Conservation (phyloP, 2,113 vertebrate genomes). For the Hydropotes inermis region DNA sequence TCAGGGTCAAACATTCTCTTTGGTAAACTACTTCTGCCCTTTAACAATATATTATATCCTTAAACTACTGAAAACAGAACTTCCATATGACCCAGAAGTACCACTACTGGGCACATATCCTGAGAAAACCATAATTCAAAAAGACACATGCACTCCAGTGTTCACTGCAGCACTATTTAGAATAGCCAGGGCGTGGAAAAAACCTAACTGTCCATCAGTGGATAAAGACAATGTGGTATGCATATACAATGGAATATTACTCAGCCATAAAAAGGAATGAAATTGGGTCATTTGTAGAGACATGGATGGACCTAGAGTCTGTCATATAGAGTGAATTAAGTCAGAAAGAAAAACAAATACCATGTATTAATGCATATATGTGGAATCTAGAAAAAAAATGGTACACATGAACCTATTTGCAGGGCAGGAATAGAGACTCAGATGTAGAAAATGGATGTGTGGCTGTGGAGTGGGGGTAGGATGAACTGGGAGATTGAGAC, state of each 20-base stretch:
- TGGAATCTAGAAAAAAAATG: not conserved
- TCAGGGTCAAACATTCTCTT: not conserved
- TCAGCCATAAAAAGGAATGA: not conserved
- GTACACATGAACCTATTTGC: not conserved
- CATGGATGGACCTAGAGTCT: not conserved
- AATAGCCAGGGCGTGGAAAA: not conserved
- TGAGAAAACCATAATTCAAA: not conserved
- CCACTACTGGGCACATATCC: not conserved
- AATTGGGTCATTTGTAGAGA: not conserved
- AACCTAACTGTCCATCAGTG: not conserved
- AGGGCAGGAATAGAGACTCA: not conserved
- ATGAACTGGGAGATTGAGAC: not conserved
- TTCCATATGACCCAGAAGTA: not conserved
- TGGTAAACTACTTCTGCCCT: not conserved
- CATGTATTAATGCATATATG: not conserved
- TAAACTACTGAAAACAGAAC: not conserved
- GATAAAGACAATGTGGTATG: not conserved
- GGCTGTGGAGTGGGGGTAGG: accelerated
- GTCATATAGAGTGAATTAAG: not conserved
- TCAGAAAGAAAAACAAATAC: not conserved
- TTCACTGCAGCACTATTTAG: not conserved
- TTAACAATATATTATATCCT: not conserved
- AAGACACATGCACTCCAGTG: not conserved
- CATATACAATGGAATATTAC: not conserved
- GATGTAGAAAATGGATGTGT: not conserved